Percentiles rank a stretch among this genome's conserved stretches.
phyloP scores from a whole-genome alignment of 2,113 vertebrate species.

The Suncus etruscus region DNA sequence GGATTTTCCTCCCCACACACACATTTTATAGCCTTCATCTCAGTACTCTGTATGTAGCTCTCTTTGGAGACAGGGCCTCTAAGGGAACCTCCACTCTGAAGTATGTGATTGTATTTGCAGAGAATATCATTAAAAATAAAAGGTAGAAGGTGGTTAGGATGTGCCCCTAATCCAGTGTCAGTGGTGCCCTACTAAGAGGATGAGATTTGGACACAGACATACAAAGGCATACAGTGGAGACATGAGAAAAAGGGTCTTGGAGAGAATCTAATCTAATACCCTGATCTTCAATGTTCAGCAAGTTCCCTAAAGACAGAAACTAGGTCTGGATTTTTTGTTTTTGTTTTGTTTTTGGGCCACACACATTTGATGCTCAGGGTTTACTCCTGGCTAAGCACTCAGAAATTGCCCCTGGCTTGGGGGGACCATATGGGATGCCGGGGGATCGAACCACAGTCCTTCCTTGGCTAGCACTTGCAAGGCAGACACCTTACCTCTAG shows the following conservation, averaged over 20 bases:
- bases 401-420: too few relatives aligned
- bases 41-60: too few relatives aligned
- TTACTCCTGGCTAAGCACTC: too few relatives aligned
- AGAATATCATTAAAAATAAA: neutral
- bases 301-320: neutral
- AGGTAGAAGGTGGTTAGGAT: neutral
- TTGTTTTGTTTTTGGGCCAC: too few relatives aligned
- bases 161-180: neutral
- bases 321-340: too few relatives aligned
- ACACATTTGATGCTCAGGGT: too few relatives aligned
- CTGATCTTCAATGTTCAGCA: neutral
- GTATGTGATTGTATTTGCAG: conserved; percentile 2
- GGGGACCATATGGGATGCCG: too few relatives aligned
- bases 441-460: too few relatives aligned
- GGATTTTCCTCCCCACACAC: too few relatives aligned
- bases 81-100: neutral
- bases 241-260: neutral
- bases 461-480: too few relatives aligned
- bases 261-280: neutral
- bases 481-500: too few relatives aligned
- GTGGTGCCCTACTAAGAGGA: neutral
- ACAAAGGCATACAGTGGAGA: neutral
- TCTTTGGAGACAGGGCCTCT: neutral
- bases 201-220: neutral
- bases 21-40: too few relatives aligned